These are phyloP conservation scores for Gallinago stenura DNA, from an alignment of 2,797 vertebrate genomes.

Conservation along the genomic window DNA sequence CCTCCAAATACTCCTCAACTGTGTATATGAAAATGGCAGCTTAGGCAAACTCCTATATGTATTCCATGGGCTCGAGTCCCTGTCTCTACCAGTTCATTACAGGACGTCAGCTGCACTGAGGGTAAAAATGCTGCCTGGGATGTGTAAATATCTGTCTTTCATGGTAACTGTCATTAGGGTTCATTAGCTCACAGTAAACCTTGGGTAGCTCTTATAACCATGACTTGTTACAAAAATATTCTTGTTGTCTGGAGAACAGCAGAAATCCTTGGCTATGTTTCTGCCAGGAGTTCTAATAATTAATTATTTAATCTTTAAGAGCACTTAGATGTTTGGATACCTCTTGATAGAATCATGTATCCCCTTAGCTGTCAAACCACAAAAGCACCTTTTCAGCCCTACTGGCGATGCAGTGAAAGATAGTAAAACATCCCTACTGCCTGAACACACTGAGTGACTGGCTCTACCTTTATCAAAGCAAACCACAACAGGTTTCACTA, in stretches of 20 bases:
- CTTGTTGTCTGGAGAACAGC: conserved; percentile 45
- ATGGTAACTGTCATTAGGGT: background rate
- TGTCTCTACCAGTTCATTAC: background rate
- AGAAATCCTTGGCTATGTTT: conserved; percentile 20
- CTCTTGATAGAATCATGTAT: conserved; percentile 1
- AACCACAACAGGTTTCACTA: conserved; percentile 71
- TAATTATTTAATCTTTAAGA: conserved; percentile 70
- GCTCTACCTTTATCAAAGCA: conserved; percentile 57
- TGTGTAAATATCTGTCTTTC: background rate
- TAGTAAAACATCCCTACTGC: conserved; percentile 5
- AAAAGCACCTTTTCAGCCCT: conserved; percentile 43
- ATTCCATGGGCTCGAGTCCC: background rate
- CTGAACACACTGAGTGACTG: conserved; percentile 19
- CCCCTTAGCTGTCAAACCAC: conserved; percentile 51
- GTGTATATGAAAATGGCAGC: background rate
- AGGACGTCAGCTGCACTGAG: background rate
- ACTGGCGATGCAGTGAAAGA: background rate
- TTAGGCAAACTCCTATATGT: background rate
- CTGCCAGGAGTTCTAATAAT: conserved; percentile 59
- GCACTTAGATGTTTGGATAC: conserved; percentile 14
- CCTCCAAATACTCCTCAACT: background rate
- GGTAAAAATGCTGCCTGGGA: background rate
- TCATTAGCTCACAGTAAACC: background rate
- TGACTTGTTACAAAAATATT: conserved; percentile 37
- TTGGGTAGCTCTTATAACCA: conserved; percentile 49